Base-by-base conservation (phyloP, 2,113 vertebrate species). In the Eublepharis macularius region DNA sequence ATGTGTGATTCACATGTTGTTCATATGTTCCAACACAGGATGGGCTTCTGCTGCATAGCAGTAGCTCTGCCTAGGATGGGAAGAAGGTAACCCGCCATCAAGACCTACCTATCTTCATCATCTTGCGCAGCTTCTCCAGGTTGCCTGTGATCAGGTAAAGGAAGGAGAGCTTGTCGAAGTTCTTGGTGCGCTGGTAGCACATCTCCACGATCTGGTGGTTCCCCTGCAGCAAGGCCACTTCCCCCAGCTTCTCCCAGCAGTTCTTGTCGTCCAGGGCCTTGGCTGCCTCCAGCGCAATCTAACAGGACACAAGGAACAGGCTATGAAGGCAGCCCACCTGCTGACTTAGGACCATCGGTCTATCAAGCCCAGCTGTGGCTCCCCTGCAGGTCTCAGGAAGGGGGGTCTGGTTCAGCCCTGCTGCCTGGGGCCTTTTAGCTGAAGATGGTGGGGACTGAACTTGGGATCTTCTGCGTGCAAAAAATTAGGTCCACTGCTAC, bases 151-250 rank as follows among this genome's bases (percentile, higher is more conserved):
- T 97, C 73, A 99, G 98, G 78, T 99, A 99, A 45, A 99, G 96
- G 97, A 99, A 99, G 88, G 98, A 98, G 91, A 99, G 98, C 80
- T 97, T 98, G 93, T 99, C 98, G 0, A 99, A 99, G 96, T 98
- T 99, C 95, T 99, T 99, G 94, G 98, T 99, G 89, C 98, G 98
- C 93, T 99, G 99, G 94, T 99, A 99, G 95, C 99, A 99, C 99
- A 99, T 99, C 94, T 99, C 99, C 93, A 99, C 99, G 0, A 99
- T 98, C 97, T 99, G 99, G 94, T 99, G 99, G 93, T 99, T 99
- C 0, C 99, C 99, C 92, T 99, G 98, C 32, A 99, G 96, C 88
- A 99, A 93, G 0, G 98, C 98, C 1, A 98, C 98, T 87, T 98
- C 98, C 0, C 98, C 98, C 88, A 99, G 96, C 80, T 98, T 98